Base-by-base conservation (phyloP, 1,140 invertebrate species). In the Steinernema khuongi region DNA sequence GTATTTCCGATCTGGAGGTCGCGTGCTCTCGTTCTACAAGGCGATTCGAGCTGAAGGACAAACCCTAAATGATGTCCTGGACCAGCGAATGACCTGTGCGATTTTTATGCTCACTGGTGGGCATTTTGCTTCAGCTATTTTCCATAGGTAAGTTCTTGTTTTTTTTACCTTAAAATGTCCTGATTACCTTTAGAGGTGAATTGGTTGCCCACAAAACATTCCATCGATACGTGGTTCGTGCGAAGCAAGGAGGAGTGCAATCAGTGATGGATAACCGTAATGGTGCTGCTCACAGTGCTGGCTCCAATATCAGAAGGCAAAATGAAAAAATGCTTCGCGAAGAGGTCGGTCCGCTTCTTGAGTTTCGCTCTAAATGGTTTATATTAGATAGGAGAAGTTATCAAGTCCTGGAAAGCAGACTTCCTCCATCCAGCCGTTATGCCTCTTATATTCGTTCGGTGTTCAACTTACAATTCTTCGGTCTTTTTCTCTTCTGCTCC, bases 181-280 rank as follows among this genome's bases (percentile, higher is more conserved):
- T 19, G 33, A 19, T 60, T 70, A 66, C 32, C 68, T 44, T 79
- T 74, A 90, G 89, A 66, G 85, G 85, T 2, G 86, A 89, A 77
- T 85, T 89, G 1, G 79, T 91, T n/a, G 84, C 89, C 1, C 93
- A 94, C 83, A 94, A 94, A 86, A 93, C 93, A 0, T 91, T 92
- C 81, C 93, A 94, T 86, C 90, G 90, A 60, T 95, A 95, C 83
- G 92, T 92, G 1, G 91, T 93, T 0, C 85, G 92, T 67, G 90
- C 91, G 0, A 92, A 92, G 60, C 91, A 94, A 84, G 93, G 93
- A 0, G 90, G 91, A 68, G 88, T 90, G 0, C 93, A 95, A 86
- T 88, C 87, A 33, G 87, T 88, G 1, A 87, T 90, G 67, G 92
- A 94, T 84, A 87, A 85, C 50, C 89, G 90, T 79, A 89, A 90